These are phyloP conservation scores for Torymus aiolomorphi DNA, from an alignment of 2,888 invertebrate species.

Conservation along the genomic window DNA sequence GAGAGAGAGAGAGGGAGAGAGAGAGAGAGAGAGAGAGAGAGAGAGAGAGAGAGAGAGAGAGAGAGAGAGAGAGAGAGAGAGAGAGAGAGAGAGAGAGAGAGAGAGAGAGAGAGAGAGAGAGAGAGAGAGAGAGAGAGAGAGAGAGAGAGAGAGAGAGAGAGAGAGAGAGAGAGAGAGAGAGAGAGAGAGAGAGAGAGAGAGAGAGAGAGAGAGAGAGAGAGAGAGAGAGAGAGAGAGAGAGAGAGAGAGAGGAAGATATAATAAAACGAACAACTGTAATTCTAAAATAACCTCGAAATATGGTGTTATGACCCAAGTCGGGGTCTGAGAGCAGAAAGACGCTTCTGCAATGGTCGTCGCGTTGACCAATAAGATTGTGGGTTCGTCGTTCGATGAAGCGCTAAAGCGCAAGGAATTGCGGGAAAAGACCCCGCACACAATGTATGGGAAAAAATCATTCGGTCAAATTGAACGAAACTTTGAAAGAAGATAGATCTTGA, in stretches of 20 bases:
- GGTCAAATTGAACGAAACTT: too few relatives aligned
- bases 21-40: background rate
- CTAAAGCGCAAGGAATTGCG: too few relatives aligned
- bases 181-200: background rate
- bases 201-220: conserved; percentile 1
- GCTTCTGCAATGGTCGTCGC: too few relatives aligned
- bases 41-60: background rate
- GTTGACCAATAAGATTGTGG: too few relatives aligned
- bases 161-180: conserved; percentile 7
- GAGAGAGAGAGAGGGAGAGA: background rate
- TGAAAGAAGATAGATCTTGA: too few relatives aligned
- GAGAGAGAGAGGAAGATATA: conserved; percentile 2
- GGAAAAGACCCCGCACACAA: too few relatives aligned
- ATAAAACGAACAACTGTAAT: too few relatives aligned
- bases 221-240: conserved; percentile 3
- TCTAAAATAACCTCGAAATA: too few relatives aligned
- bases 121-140: background rate
- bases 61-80: background rate
- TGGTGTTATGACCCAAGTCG: too few relatives aligned
- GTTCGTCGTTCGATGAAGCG: too few relatives aligned
- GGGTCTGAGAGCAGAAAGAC: too few relatives aligned
- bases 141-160: background rate
- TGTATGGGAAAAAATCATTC: too few relatives aligned
- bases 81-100: background rate
- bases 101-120: background rate